Evolutionary conservation across 1,140 invertebrate genomes (phyloP).

Genomic region (Alviniconcha marisindica): DNA sequence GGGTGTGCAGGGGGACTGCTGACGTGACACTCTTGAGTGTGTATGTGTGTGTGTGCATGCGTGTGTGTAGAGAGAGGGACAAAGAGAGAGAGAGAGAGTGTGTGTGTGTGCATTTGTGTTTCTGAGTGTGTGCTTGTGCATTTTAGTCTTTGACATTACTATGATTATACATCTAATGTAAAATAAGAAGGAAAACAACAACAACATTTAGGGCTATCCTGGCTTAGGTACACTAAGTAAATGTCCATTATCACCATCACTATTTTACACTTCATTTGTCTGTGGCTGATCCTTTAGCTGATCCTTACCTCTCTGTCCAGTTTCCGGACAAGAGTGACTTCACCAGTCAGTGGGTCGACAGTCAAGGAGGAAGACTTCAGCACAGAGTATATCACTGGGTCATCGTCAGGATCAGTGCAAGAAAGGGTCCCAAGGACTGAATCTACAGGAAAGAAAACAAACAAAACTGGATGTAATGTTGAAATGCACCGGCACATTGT

Average conservation of each 20-base stretch:
- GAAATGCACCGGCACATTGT: too few relatives aligned
- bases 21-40: background rate
- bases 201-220: too few relatives aligned
- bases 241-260: too few relatives aligned
- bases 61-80: background rate
- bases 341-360: constrained; percentile 12
- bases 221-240: too few relatives aligned
- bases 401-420: background rate
- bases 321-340: constrained; percentile 28
- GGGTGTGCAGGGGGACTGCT: too few relatives aligned
- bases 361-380: constrained; percentile 33
- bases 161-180: too few relatives aligned
- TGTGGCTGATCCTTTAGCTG: too few relatives aligned
- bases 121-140: background rate
- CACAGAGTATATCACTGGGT: constrained; percentile 1
- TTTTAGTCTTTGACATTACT: too few relatives aligned
- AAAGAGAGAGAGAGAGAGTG: too few relatives aligned
- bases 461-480: too few relatives aligned
- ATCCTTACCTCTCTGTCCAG: constrained; percentile 48
- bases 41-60: background rate
- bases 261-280: too few relatives aligned
- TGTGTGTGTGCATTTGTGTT: background rate
- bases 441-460: constrained; percentile 23
- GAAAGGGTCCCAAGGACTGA: constrained; percentile 33
- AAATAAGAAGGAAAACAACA: too few relatives aligned